Conservation (phyloP, 2,888 invertebrate genomes). For the Diloba caeruleocephala region DNA sequence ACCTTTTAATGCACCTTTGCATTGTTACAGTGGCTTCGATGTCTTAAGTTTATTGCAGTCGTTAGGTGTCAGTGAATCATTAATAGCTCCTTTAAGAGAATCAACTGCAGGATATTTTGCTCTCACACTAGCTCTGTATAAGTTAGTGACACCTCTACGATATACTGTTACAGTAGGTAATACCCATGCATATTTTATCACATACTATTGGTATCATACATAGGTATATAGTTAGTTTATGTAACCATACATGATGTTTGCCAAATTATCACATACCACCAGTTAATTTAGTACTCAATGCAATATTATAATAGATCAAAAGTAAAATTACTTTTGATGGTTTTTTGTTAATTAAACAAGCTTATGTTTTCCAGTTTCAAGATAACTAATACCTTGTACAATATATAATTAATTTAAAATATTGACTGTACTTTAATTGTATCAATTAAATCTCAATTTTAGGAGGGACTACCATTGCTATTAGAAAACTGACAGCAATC, state of each 20-base stretch:
- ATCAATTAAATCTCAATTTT: slow-evolving; percentile 42
- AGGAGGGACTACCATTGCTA: slow-evolving; percentile 96
- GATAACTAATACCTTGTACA: too few relatives aligned
- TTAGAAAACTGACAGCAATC: slow-evolving; percentile 93
- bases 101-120: slow-evolving; percentile 97
- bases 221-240: too few relatives aligned
- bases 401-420: background rate
- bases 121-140: slow-evolving; percentile 97
- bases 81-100: slow-evolving; percentile 93
- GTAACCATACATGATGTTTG: too few relatives aligned
- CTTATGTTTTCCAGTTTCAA: too few relatives aligned
- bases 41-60: slow-evolving; percentile 93
- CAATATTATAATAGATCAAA: too few relatives aligned
- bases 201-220: background rate
- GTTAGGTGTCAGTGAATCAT: slow-evolving; percentile 93
- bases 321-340: too few relatives aligned
- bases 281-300: too few relatives aligned
- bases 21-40: slow-evolving; percentile 95
- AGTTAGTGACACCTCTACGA: slow-evolving; percentile 96
- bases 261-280: too few relatives aligned
- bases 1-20: slow-evolving; percentile 10
- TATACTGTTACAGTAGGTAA: slow-evolving; percentile 97
- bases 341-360: too few relatives aligned
- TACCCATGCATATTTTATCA: slow-evolving; percentile 2
- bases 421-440: too few relatives aligned